Evolutionary conservation across 2,888 invertebrate genomes (phyloP), one percentile per base, ranked within the genome.

Genomic region (Heliconius charithonia): DNA sequence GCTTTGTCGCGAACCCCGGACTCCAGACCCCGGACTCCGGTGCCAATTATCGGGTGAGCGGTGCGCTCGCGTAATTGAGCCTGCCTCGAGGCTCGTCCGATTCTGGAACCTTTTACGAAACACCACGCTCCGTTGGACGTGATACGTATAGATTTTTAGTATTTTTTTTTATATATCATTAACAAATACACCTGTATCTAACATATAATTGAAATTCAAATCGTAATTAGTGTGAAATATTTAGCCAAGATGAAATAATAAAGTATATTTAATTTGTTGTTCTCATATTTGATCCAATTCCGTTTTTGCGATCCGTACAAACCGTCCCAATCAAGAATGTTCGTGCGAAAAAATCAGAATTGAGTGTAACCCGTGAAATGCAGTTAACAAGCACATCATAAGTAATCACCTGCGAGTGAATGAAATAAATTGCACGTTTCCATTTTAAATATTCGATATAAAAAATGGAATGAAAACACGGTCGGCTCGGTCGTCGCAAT

Each of bases 31-130:
- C 51, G 51, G 51, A 89, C 86, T 89, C 89, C 89, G 90, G 88
- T 89, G 92, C 93, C 93, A 94, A 93, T 94, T 92, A 94, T 92
- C 92, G 93, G 92, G 89, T 90, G 90, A 88, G 89, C 86, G 88
- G 89, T 86, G 88, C 86, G 86, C 86, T 86, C 84, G 85, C 88
- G 92, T 93, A 93, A 93, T 93, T 93, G 93, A 92, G 93, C 92
- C 90, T 87, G 90, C 89, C 90, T 88, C 87, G 87, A 83, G 84
- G 83, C 86, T 83, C 82, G 83, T 80, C 80, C 81, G 79, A 85
- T 85, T 85, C 81, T 83, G 71, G 12, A n/a, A 85, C 85, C 85
- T 85, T 85, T 83, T 83, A 82, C 78, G 79, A 56, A 59, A 56
- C 73, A 37, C 63, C 69, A 66, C 65, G 32, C 29, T 59, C 37